Evolutionary conservation across 2,888 invertebrate genomes (phyloP).

Genomic region (Pachymerium ferrugineum): DNA sequence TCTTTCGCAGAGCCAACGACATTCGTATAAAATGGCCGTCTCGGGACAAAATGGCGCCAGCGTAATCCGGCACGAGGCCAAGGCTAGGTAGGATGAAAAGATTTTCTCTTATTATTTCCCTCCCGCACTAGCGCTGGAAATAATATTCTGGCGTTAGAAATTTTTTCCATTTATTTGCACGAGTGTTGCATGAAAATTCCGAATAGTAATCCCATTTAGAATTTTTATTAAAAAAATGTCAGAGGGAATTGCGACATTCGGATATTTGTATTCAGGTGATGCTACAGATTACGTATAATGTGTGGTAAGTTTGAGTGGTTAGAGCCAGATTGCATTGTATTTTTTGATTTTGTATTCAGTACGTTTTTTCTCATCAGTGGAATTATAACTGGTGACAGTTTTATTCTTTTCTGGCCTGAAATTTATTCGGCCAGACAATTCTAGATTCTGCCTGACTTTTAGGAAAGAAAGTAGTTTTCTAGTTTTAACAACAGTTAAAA

Average conservation of each 20-base stretch:
- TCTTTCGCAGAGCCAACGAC: constrained; percentile 21
- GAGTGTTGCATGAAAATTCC: constrained; percentile 2
- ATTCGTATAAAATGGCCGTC: constrained; percentile 31
- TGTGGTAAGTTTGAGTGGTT: background rate
- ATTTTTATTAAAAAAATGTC: constrained; percentile 24
- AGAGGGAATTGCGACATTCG: background rate
- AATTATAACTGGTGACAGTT: background rate
- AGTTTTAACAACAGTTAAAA: no score
- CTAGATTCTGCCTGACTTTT: no score
- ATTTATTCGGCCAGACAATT: no score
- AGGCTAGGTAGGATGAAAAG: constrained; percentile 28
- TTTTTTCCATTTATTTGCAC: background rate
- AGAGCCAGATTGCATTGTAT: background rate
- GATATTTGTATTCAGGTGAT: background rate
- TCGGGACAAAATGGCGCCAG: constrained; percentile 33
- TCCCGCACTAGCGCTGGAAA: background rate
- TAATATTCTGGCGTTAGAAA: background rate
- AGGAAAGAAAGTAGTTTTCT: no score
- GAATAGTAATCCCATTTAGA: background rate
- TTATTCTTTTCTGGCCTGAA: no score
- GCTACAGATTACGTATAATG: no score
- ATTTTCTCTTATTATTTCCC: constrained; percentile 23
- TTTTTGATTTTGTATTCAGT: background rate
- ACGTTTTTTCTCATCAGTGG: background rate
- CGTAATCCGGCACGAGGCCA: constrained; percentile 1